These are phyloP conservation scores for Melipona beecheii DNA, from an alignment of 2,888 invertebrate species.

Conservation along the genomic window DNA sequence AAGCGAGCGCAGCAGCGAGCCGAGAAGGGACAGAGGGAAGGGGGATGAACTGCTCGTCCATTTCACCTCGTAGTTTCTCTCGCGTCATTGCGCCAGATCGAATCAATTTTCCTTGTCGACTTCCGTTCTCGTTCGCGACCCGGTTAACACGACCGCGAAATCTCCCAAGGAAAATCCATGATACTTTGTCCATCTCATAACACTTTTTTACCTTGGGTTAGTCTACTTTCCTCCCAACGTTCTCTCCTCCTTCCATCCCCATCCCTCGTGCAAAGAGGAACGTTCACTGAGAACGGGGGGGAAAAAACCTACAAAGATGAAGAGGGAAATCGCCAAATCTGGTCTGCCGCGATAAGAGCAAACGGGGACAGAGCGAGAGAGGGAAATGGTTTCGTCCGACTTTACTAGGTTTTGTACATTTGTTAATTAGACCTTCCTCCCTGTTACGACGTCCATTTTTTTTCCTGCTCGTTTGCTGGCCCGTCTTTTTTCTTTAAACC, in stretches of 20 bases:
- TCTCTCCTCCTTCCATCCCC: neutral
- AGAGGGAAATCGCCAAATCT: constrained; percentile 47
- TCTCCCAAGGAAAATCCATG: constrained; percentile 50
- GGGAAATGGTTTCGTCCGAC: constrained; percentile 39
- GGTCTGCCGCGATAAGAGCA: constrained; percentile 49
- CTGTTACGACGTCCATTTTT: constrained; percentile 41
- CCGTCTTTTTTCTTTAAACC: constrained; percentile 41
- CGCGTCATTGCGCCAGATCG: constrained; percentile 63
- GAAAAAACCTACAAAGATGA: neutral
- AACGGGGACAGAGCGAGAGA: constrained; percentile 17
- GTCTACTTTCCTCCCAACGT: neutral
- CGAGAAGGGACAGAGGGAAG: neutral
- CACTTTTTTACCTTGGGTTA: constrained; percentile 28
- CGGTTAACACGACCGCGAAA: constrained; percentile 55
- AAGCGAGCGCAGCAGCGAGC: no score
- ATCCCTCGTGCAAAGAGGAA: neutral
- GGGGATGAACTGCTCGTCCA: constrained; percentile 35
- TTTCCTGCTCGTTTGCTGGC: constrained; percentile 35
- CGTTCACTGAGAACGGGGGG: neutral
- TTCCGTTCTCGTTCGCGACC: constrained; percentile 62
- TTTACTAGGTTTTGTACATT: constrained; percentile 60
- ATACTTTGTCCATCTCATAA: constrained; percentile 35
- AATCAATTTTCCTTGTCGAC: constrained; percentile 67
- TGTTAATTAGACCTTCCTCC: constrained; percentile 52
- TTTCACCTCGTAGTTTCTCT: constrained; percentile 59